Evolutionary conservation across 2,113 vertebrate genomes (phyloP), one percentile per base, ranked within the genome.

Genomic region (Abramis brama): DNA sequence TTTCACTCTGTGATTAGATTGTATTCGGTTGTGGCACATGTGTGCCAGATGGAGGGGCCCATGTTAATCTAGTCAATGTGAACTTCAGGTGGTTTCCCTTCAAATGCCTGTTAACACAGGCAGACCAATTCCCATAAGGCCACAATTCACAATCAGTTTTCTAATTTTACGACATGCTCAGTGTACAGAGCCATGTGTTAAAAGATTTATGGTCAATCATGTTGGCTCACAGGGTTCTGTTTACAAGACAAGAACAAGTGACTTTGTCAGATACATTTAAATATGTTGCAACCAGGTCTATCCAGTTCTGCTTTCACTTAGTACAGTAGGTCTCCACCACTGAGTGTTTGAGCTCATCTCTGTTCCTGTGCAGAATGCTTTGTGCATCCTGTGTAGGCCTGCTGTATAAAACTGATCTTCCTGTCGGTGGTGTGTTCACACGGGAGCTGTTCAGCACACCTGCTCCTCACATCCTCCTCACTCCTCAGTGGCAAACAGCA

Each of bases 361-460:
- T 75, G 85, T 87, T 83, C 85, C 83, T 59, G 45, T 88, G 57
- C 80, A 76, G n/a, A 90, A 87, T 77, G 79, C 43, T 62, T 87
- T 87, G 82, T 57, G 76, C 77, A 88, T 88, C 89, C 89, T 90
- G 89, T 74, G 68, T 66, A 70, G 78, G 80, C 76, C 66, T 83
- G 74, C 82, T 75, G 27, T 19, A 59, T 87, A 62, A 82, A 74
- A 43, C 57, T 55, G 79, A 83, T 88, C 81, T 90, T 88, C 86
- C 85, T 88, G 84, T 86, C 43, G 27, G 70, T 59, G 52, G 52
- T 75, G 52, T 85, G 85, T 80, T 83, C 87, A 86, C 82, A 79
- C 66, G 88, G 88, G 88, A 89, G 77, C 70, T 39, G 45, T 88
- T 82, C 64, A 50, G 78, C 85, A 82, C 87, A 90, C 87, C 89